Base-by-base conservation (phyloP, 1,140 invertebrate species). In the Pseudoatta argentina region DNA sequence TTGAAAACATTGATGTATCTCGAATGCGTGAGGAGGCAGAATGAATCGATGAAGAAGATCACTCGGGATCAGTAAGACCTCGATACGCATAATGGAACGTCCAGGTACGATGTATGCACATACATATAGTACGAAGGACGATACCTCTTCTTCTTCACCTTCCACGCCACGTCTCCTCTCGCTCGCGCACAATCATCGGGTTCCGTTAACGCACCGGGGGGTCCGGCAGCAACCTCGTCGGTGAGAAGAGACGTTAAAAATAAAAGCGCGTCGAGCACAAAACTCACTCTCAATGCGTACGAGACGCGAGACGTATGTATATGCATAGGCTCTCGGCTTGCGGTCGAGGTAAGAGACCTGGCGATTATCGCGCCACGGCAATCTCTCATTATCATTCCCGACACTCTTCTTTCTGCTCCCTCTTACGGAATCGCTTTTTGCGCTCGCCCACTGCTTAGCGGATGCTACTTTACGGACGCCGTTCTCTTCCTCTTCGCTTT, bases 311-410 rank as follows among this genome's bases (percentile, higher is more conserved):
- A 51, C 21, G 66, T 63, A 69, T 81, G 51, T 85, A 85, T 85
- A 86, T 75, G 83, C 86, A 86, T 71, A 76, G 44, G 75, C 44
- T 51, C 66, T 34, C 77, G 53, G 21, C 53, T 10, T 71, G 72
- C 76, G 48, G 77, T n/a, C 57, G 24, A 59, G 85, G 69, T 51
- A 87, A 88, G 82, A 91, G 85, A 88, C 87, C 85, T 78, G 55
- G 2, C 69, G 86, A 92, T 91, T 94, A 93, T 94, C 93, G 88
- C 87, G 86, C 64, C 87, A 77, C 73, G 34, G 66, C 92, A 55
- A 93, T 92, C 92, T 93, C 90, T 93, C 89, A 93, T 93, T 93
- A 93, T 92, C 91, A 93, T 92, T 92, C 89, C 63, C 83, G 76
- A 89, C 91, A 88, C 90, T 93, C 85, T 89, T 57, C 85, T 81